Evolutionary conservation across 2,888 invertebrate genomes (phyloP).

Genomic region (Venusia cambrica): DNA sequence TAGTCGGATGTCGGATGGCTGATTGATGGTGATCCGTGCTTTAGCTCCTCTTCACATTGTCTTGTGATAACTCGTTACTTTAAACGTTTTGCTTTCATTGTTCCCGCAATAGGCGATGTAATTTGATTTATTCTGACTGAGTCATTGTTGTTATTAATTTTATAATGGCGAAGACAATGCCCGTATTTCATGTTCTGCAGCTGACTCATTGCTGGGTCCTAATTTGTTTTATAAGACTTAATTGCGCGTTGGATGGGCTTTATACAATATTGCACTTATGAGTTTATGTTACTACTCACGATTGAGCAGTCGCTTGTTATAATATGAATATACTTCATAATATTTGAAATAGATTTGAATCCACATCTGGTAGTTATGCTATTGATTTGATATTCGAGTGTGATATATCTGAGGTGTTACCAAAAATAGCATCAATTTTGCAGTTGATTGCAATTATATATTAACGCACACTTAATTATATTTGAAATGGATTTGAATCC

Average conservation of each 20-base stretch:
- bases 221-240: constrained; percentile 16
- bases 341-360: no score
- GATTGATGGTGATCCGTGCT: constrained; percentile 70
- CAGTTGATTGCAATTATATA: no score
- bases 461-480: no score
- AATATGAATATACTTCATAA: no score
- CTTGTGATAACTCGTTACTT: constrained; percentile 70
- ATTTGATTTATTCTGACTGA: constrained; percentile 70
- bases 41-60: constrained; percentile 62
- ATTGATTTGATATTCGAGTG: no score
- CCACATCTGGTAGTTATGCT: no score
- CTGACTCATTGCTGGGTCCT: constrained; percentile 50
- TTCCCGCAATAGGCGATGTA: constrained; percentile 58
- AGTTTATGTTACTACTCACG: no score
- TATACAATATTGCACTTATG: constrained; percentile 6
- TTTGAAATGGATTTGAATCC: no score
- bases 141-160: constrained; percentile 73
- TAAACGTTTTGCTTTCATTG: constrained; percentile 70
- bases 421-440: no score
- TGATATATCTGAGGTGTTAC: no score
- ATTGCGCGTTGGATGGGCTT: constrained; percentile 2
- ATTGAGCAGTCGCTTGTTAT: no score
- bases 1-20: constrained; percentile 65
- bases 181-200: constrained; percentile 41
- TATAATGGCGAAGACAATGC: constrained; percentile 58